A percentile compares a stretch with the other conserved stretches of the same genome.
Conservation (phyloP, 2,113 vertebrate species). For the Cynopterus brachyotis region DNA sequence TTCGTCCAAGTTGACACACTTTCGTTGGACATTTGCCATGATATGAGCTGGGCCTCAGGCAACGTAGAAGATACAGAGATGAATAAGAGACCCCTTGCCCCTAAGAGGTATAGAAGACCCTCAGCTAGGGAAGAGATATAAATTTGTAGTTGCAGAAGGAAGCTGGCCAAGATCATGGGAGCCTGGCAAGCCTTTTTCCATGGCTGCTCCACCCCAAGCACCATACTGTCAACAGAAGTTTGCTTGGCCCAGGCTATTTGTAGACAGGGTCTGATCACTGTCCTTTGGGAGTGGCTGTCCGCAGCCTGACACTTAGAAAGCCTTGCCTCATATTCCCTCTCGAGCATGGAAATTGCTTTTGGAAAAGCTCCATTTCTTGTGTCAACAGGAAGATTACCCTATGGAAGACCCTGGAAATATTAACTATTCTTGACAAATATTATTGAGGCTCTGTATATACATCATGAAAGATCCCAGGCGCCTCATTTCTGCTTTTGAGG, state of each 20-base stretch:
- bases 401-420: neutral
- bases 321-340: neutral
- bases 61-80: neutral
- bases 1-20: neutral
- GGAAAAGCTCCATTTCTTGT: slow-evolving; percentile 14
- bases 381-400: neutral
- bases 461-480: neutral
- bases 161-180: neutral
- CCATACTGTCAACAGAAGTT: neutral
- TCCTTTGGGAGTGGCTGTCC: slow-evolving; percentile 31
- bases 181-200: neutral
- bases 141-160: neutral
- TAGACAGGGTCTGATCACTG: neutral
- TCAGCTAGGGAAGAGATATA: neutral
- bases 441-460: neutral
- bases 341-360: neutral
- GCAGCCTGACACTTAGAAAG: slow-evolving; percentile 24
- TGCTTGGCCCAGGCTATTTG: neutral
- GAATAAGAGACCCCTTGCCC: neutral
- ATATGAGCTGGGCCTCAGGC: neutral
- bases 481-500: neutral
- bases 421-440: neutral
- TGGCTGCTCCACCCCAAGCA: neutral
- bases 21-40: neutral
- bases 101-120: neutral